A percentile compares a stretch with the other conserved stretches of the same genome.
phyloP scores from a whole-genome alignment of 2,888 invertebrate genomes.

The Morpho helenor region DNA sequence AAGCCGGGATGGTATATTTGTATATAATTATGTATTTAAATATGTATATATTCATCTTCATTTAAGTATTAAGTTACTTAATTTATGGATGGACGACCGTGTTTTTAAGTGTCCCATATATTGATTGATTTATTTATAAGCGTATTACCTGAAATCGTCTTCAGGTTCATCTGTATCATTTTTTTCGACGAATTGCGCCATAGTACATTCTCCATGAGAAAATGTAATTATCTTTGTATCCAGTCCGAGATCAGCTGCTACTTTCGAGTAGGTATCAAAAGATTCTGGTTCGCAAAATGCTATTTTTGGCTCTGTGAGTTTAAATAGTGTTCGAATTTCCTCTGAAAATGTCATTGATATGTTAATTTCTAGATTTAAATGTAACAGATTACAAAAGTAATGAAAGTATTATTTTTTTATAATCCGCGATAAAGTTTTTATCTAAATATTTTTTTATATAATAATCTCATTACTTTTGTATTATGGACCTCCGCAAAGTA shows the following conservation, averaged over 20 bases:
- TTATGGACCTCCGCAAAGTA: too few relatives aligned
- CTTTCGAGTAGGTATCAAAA: slow-evolving; percentile 34
- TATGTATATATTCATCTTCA: too few relatives aligned
- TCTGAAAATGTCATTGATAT: slow-evolving; percentile 37
- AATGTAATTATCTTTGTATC: slow-evolving; percentile 47
- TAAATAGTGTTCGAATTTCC: slow-evolving; percentile 49
- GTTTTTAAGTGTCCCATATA: neutral
- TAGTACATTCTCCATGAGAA: slow-evolving; percentile 41
- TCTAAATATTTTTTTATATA: too few relatives aligned
- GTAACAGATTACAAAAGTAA: neutral
- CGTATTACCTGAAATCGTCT: slow-evolving; percentile 47
- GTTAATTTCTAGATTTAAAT: neutral
- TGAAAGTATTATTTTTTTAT: too few relatives aligned
- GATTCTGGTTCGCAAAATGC: slow-evolving; percentile 46
- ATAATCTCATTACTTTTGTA: too few relatives aligned
- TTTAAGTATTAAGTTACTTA: too few relatives aligned
- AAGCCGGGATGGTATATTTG: too few relatives aligned
- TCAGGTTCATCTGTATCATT: slow-evolving; percentile 33
- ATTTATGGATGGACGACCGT: too few relatives aligned
- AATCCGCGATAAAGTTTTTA: too few relatives aligned
- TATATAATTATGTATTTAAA: too few relatives aligned
- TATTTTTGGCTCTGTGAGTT: slow-evolving; percentile 47
- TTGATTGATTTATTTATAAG: neutral
- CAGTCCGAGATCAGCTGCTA: slow-evolving; percentile 39
- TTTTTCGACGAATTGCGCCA: slow-evolving; percentile 41